phyloP scores from a whole-genome alignment of 53 echinoderm and acorn worm species.

The Hippasteria phrygiana region DNA sequence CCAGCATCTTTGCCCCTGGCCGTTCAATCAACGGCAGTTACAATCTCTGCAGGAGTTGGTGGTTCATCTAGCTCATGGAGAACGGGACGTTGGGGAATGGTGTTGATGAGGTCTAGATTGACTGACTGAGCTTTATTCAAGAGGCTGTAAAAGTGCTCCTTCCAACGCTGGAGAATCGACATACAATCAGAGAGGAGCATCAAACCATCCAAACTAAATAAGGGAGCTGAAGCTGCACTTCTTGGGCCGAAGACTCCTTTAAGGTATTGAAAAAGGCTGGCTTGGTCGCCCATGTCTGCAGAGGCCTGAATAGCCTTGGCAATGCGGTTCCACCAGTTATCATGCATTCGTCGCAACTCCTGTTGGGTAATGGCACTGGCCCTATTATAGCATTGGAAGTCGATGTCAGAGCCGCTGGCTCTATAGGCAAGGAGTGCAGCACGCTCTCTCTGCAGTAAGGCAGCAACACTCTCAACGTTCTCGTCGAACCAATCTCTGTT shows the following conservation, averaged over 20 bases:
- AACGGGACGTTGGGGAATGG: not conserved
- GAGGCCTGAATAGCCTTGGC: not conserved
- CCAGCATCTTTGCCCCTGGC: constrained; percentile 3
- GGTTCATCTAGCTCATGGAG: constrained; percentile 12
- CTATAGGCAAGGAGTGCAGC: no score
- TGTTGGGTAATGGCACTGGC: no score
- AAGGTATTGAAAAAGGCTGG: not conserved
- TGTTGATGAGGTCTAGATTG: not conserved
- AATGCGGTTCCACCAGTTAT: not conserved
- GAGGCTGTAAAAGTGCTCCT: constrained; percentile 2
- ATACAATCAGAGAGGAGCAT: not conserved
- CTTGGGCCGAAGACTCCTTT: not conserved
- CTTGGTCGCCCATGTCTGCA: not conserved
- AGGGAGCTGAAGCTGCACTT: not conserved
- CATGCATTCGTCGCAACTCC: no score
- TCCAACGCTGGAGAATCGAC: not conserved
- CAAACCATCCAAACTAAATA: not conserved
- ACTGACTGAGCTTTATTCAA: not conserved
- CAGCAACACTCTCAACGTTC: no score
- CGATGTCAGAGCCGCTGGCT: no score
- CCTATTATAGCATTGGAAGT: no score
- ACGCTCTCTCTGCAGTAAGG: no score
- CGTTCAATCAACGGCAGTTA: not conserved
- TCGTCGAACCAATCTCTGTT: no score
- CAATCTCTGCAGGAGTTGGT: constrained; percentile 20